These are phyloP conservation scores for Leptodactylus fuscus DNA, from an alignment of 2,113 vertebrate species.

Conservation along the genomic window DNA sequence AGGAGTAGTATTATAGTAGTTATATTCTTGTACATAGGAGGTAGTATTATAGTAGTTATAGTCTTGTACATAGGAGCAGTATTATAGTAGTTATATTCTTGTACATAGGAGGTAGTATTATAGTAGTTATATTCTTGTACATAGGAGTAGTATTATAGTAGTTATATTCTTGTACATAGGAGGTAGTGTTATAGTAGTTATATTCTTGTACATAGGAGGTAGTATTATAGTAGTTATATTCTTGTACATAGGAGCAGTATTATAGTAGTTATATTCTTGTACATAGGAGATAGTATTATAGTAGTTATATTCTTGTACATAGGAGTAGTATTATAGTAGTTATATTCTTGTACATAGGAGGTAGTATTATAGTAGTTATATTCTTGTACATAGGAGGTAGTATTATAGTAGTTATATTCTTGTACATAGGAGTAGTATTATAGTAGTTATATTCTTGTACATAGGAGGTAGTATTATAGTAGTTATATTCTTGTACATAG, in stretches of 20 bases:
- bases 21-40: neutral
- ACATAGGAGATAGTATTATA: too few species aligned
- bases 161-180: too few species aligned
- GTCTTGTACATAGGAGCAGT: too few species aligned
- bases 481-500: neutral
- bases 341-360: too few species aligned
- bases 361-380: too few species aligned
- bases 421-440: neutral
- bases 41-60: too few species aligned
- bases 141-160: neutral
- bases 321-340: too few species aligned
- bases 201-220: too few species aligned
- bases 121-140: neutral
- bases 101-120: neutral
- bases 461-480: neutral
- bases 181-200: too few species aligned
- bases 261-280: conserved; percentile 10
- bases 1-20: neutral
- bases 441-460: neutral
- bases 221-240: too few species aligned
- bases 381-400: neutral
- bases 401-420: neutral
- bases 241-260: neutral
- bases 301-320: too few species aligned
- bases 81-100: too few species aligned